phyloP scores from a whole-genome alignment of 2,888 invertebrate genomes.

The Mythimna vitellina region DNA sequence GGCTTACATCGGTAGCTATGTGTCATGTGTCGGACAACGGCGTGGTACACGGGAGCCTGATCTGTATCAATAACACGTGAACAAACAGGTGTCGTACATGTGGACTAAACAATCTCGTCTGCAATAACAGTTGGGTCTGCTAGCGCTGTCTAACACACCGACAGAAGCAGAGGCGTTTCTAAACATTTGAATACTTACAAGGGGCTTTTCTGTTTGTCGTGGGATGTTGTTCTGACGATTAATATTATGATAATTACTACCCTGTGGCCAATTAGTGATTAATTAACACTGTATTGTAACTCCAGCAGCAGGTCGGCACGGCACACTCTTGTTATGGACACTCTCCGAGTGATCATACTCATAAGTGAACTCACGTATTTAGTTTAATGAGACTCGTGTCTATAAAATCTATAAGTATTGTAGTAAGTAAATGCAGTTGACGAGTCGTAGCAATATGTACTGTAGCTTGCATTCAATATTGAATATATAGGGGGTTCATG shows the following conservation, averaged over 20 bases:
- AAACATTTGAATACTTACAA: slow-evolving; percentile 43
- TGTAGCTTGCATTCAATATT: slow-evolving; percentile 67
- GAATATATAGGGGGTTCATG: slow-evolving; percentile 70
- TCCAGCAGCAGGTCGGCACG: slow-evolving; percentile 61
- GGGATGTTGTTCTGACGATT: slow-evolving; percentile 63
- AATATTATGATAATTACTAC: slow-evolving; percentile 62
- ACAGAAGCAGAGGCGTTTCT: slow-evolving; percentile 48
- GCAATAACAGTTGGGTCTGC: slow-evolving; percentile 54
- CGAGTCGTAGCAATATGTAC: slow-evolving; percentile 68
- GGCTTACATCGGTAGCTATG: slow-evolving; percentile 59
- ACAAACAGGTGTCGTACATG: slow-evolving; percentile 56
- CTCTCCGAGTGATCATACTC: slow-evolving; percentile 46
- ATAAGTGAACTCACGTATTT: slow-evolving; percentile 56
- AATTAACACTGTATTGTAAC: slow-evolving; percentile 64
- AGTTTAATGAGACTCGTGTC: slow-evolving; percentile 63
- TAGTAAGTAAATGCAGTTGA: slow-evolving; percentile 70
- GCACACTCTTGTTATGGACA: slow-evolving; percentile 57
- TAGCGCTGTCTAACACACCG: slow-evolving; percentile 64
- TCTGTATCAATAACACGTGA: slow-evolving; percentile 72
- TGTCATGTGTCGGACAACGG: slow-evolving; percentile 39
- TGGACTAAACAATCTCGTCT: slow-evolving; percentile 50
- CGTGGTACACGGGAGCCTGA: slow-evolving; percentile 59
- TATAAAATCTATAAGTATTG: slow-evolving; percentile 65
- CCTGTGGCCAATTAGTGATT: slow-evolving; percentile 66
- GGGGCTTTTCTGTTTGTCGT: slow-evolving; percentile 59